Conservation (phyloP, 2,113 vertebrate genomes). For the Cyprinodon tularosa region DNA sequence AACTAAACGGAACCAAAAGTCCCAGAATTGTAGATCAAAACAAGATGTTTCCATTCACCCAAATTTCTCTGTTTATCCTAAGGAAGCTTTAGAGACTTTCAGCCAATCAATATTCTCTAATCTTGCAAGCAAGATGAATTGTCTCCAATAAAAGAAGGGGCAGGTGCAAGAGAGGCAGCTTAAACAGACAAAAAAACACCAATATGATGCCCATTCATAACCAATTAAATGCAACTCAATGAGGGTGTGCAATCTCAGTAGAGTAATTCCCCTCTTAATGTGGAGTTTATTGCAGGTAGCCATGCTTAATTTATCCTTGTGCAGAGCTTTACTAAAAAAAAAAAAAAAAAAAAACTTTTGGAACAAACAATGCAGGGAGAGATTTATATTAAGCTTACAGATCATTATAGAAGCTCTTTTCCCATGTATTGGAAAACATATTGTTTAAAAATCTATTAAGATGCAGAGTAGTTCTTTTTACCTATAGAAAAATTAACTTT, state of each 20-base stretch:
- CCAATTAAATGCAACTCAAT: neutral
- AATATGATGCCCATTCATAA: neutral
- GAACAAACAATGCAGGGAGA: neutral
- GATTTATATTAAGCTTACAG: too few relatives aligned
- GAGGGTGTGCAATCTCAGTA: neutral
- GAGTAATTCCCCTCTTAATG: neutral
- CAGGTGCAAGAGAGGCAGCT: neutral
- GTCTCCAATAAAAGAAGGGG: neutral
- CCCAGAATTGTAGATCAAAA: too few relatives aligned
- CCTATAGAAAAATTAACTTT: neutral
- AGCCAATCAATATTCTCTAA: neutral
- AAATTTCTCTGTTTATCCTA: neutral
- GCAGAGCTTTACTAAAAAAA: neutral
- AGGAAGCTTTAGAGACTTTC: neutral
- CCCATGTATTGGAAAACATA: neutral
- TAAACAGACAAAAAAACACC: neutral
- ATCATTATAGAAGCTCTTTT: neutral
- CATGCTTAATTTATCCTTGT: neutral
- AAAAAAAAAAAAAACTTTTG: too few relatives aligned
- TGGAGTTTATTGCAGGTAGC: neutral
- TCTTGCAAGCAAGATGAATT: neutral
- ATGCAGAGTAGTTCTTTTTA: conserved; percentile 20
- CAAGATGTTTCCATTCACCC: neutral
- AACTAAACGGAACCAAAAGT: too few relatives aligned
- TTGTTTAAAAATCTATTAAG: conserved; percentile 7